Conservation (phyloP, 2,888 invertebrate genomes). For the Chirona hameri region DNA sequence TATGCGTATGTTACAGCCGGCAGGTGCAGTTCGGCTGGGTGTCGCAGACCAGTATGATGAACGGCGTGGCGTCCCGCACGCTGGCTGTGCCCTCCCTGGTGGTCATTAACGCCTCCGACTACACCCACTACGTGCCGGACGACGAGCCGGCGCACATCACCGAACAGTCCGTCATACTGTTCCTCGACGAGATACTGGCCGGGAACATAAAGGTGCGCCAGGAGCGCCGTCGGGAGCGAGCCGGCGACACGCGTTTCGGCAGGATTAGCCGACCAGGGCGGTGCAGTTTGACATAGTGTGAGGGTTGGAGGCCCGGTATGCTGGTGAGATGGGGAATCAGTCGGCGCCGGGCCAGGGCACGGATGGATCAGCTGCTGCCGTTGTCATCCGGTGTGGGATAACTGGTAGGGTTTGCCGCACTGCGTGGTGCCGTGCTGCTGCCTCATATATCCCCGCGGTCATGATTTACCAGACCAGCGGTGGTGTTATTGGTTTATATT, state of each 20-base stretch:
- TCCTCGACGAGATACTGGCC: constrained; percentile 71
- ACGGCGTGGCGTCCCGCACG: constrained; percentile 86
- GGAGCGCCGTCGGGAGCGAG: neutral
- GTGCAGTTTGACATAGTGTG: no score
- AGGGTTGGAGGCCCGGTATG: no score
- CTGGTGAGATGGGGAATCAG: no score
- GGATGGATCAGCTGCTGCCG: no score
- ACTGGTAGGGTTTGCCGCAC: no score
- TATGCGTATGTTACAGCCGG: constrained; percentile 40
- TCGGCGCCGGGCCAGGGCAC: no score
- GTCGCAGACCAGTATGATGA: constrained; percentile 81
- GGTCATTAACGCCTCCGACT: constrained; percentile 86
- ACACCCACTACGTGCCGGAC: constrained; percentile 86
- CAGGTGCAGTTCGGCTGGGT: constrained; percentile 94
- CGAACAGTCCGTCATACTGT: constrained; percentile 67
- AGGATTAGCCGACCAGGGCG: no score
- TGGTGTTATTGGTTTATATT: constrained; percentile 32
- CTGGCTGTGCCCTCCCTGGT: constrained; percentile 78
- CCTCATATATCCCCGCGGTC: no score
- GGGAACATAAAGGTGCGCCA: constrained; percentile 69
- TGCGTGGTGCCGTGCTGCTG: no score
- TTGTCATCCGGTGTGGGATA: no score
- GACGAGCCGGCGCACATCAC: constrained; percentile 72
- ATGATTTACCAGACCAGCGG: no score
- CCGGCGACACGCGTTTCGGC: neutral